These are phyloP conservation scores for Parnassius smintheus DNA, from an alignment of 2,888 invertebrate genomes.

Conservation along the genomic window DNA sequence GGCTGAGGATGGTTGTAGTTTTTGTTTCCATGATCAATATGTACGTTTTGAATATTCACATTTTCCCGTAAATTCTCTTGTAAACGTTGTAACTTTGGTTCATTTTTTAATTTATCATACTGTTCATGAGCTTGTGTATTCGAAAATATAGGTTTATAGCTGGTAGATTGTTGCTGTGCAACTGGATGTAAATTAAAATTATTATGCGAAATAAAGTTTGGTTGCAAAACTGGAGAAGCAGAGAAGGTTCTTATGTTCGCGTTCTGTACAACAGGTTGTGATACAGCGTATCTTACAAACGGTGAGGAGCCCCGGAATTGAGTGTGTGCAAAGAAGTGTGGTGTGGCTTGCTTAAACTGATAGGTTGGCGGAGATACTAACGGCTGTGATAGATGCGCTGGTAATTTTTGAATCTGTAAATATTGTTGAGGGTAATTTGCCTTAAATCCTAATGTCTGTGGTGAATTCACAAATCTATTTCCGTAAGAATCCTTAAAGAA, in stretches of 20 bases:
- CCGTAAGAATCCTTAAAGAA: slow-evolving; percentile 71
- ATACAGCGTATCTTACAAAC: slow-evolving; percentile 42
- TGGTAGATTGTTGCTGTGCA: slow-evolving; percentile 48
- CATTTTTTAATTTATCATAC: slow-evolving; percentile 40
- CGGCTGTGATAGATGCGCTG: slow-evolving; percentile 67
- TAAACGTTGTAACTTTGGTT: slow-evolving; percentile 46
- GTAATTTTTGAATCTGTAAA: slow-evolving; percentile 64
- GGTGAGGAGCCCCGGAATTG: slow-evolving; percentile 49
- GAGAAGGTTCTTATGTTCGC: slow-evolving; percentile 47
- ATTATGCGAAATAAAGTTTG: slow-evolving; percentile 20
- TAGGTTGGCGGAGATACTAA: slow-evolving; percentile 52
- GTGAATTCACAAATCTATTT: slow-evolving; percentile 58
- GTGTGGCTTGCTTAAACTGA: slow-evolving; percentile 51
- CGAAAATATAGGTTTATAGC: slow-evolving; percentile 49
- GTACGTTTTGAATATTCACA: slow-evolving; percentile 1
- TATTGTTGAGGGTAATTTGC: slow-evolving; percentile 64
- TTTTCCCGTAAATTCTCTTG: slow-evolving; percentile 30
- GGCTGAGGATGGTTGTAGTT: slow-evolving; percentile 17
- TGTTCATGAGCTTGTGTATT: slow-evolving; percentile 44
- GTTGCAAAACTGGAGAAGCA: slow-evolving; percentile 34
- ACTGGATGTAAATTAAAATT: slow-evolving; percentile 34
- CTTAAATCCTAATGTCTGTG: slow-evolving; percentile 57
- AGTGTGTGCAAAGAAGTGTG: slow-evolving; percentile 54
- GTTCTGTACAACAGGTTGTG: slow-evolving; percentile 51
- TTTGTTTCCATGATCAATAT: slow-evolving; percentile 2